A percentile compares a stretch with the other conserved stretches of the same genome.
Evolutionary conservation across 2,113 vertebrate genomes (phyloP).

Genomic region (Tetraodon nigroviridis): DNA sequence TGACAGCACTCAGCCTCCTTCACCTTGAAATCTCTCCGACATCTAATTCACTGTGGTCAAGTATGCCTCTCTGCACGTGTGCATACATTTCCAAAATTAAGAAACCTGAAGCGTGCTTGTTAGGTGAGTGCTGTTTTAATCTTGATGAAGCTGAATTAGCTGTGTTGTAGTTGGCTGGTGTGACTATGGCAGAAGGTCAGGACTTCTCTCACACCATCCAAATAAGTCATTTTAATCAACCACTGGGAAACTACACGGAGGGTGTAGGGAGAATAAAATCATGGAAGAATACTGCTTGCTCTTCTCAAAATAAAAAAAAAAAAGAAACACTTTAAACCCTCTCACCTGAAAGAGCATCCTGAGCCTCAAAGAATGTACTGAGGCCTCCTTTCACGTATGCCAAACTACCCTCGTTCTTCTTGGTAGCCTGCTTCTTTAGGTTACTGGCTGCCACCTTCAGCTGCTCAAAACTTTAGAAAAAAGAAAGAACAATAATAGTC

Average conservation of each 20-base stretch:
- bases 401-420: constrained; percentile 95
- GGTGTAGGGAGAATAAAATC: neutral
- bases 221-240: constrained; percentile 66
- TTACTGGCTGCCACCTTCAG: constrained; percentile 85
- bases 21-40: constrained; percentile 42
- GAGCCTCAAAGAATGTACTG: constrained; percentile 98
- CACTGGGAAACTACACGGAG: constrained; percentile 34
- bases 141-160: constrained; percentile 58
- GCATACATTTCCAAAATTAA: constrained; percentile 8
- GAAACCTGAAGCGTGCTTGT: constrained; percentile 23
- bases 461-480: constrained; percentile 85
- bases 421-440: constrained; percentile 92
- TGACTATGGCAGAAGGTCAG: constrained; percentile 16
- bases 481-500: neutral
- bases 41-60: neutral
- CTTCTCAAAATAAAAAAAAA: neutral
- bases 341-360: constrained; percentile 93
- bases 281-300: too few relatives aligned
- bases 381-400: constrained; percentile 96
- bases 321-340: constrained; percentile 32
- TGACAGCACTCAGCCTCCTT: constrained; percentile 50
- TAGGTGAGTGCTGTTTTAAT: constrained; percentile 56
- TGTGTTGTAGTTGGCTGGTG: constrained; percentile 59
- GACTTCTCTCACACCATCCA: constrained; percentile 44
- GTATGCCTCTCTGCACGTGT: constrained; percentile 23